Evolutionary conservation across 2,113 vertebrate species (phyloP), one percentile per base, ranked within the genome.

Genomic region (Polypterus senegalus): DNA sequence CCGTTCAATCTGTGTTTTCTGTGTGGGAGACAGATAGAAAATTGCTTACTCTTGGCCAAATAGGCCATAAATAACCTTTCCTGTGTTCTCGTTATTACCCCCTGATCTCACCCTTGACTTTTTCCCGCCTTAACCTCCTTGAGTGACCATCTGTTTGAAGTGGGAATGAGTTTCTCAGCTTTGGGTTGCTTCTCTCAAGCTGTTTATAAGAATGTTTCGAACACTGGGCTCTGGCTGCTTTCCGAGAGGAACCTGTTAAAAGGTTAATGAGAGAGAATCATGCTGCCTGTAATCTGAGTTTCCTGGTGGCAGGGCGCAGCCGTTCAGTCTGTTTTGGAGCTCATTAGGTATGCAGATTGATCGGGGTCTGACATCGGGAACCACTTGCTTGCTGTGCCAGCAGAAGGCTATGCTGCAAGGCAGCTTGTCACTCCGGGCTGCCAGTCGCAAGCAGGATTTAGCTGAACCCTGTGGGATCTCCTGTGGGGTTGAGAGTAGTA

Each of bases 271-370:
- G 49, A 67, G 69, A 70, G 54, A 63, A 49, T 61, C 67, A 70
- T 4, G 5, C 56, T 57, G 58, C 69, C 65, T 67, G 66, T 69
- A 76, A 76, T 66, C 68, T 45, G 60, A 75, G 65, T 9, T 59
- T 66, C 61, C 7, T 58, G 61, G 61, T 66, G 63, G 9, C n/a
- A 27, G 64, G 78, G 67, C 73, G 4, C 63, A 63, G 67, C 61
- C 66, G 11, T 6, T 63, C 60, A 53, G 61, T 63, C 65, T 69
- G 67, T 70, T 71, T 68, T 65, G 5, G 54, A 27, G 56, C 27
- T 57, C 27, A 57, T 2, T 57, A 57, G 27, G 27, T 57, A 27
- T 44, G 56, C 27, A 44, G 3, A 57, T 57, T 57, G 56, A 57
- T 57, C 27, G 27, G 56, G 46, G 56, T 57, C 5, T 43, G 56